These are phyloP conservation scores for Amphiprion ocellaris DNA, from an alignment of 2,113 vertebrate species.

Conservation along the genomic window DNA sequence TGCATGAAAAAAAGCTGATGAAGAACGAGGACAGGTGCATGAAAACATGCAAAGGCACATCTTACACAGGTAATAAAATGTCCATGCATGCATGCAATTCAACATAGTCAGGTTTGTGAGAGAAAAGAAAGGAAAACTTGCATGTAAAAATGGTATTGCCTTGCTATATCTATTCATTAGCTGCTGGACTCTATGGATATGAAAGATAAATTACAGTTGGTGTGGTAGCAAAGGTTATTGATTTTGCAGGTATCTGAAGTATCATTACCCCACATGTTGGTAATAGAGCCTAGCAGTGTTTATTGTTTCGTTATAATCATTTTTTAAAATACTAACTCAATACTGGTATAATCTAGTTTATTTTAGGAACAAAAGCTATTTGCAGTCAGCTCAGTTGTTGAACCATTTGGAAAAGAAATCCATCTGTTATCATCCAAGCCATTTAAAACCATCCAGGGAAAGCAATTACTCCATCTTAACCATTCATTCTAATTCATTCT, in stretches of 20 bases:
- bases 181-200: background rate
- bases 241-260: background rate
- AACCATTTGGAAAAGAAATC: background rate
- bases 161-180: background rate
- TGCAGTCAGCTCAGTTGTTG: background rate
- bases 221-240: background rate
- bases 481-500: background rate
- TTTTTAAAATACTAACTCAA: no score
- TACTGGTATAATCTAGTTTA: no score
- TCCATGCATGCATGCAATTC: background rate
- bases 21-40: background rate
- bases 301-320: background rate
- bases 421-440: conserved; percentile 7
- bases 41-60: background rate
- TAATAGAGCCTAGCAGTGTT: no score
- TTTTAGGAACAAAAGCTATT: background rate
- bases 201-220: background rate
- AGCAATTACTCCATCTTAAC: background rate
- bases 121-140: background rate
- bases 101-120: no score
- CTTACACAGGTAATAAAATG: background rate
- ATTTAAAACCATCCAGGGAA: background rate
- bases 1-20: background rate
- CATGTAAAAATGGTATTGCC: background rate
- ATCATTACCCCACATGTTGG: background rate